Evolutionary conservation across 1,140 invertebrate species (phyloP), one percentile per base, ranked within the genome.

Genomic region (Anoplolepis gracilipes): DNA sequence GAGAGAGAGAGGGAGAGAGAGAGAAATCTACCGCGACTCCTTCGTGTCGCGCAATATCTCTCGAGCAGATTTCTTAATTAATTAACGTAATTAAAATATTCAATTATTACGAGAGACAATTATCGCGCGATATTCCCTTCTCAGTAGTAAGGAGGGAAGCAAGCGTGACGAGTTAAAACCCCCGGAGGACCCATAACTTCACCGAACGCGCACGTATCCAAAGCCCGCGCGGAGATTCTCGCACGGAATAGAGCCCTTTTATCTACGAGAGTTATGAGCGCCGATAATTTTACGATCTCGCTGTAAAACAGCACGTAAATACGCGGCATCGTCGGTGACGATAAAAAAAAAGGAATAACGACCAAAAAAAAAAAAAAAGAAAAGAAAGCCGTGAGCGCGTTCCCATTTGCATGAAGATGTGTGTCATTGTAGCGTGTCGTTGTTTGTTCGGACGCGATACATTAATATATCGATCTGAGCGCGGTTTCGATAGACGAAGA

Each of bases 1-100:
- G 8, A 25, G 30, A 36, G 39, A 16, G 28, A 22, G 0, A 39
- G 49, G 8, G 73, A 57, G 6, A 28, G 11, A n/a, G 30, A 49
- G 28, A 53, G 28, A 62, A 30, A 57, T 22, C 28, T 7, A 28
- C 19, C n/a, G 30, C 64, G 64, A 53, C 55, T 30, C 0, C 70
- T 73, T 49, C 57, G 62, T 46, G 30, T 19, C 28, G 55, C 46
- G 65, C 39, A 64, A 49, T 49, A 49, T 61, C 65, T 57, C 30
- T 36, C 33, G 64, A 36, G 53, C 78, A 59, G 78, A 82, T 82
- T 82, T 82, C 67, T 73, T 73, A 73, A 73, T 89, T 82, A 75
- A 85, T 89, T 85, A 64, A 55, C 53, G 69, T 85, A 87, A 89
- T 88, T 85, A 84, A 89, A 85, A 42, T 85, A 88, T 89, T 89